Base-by-base conservation (phyloP, 2,888 invertebrate species). In the Parnassius apollo region DNA sequence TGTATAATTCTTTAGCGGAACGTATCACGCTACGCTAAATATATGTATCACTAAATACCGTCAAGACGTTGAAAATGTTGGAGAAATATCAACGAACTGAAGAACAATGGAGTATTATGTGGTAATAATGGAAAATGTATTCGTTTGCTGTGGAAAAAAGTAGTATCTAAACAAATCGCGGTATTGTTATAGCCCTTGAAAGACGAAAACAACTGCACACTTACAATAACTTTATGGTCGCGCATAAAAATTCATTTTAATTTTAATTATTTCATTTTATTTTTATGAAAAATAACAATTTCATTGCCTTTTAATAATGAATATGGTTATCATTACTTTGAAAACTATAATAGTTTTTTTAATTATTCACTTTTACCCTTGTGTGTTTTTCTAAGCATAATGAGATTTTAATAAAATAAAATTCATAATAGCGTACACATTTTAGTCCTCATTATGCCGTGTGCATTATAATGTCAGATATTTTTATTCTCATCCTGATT, bases 101-200 rank as follows among this genome's bases (percentile, higher is more conserved):
- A 85, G 90, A 91, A 91, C 91, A 91, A 91, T 91, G 85, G 91
- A 78, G 90, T 86, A 91, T 91, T 91, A 91, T 91, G 91, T 91
- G 91, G 88, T 90, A 91, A 91, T 91, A 89, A 86, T 89, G 87
- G 85, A 90, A 64, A 89, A 91, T 90, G 88, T 88, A 91, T 91
- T 86, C 88, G 81, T 86, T 87, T 85, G 81, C 81, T 87, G 82
- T 81, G 81, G 83, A 88, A 91, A 87, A 89, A 91, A 90, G 25
- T 25, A 63, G 83, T 84, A 88, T 85, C 88, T 86, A 88, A 90
- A 88, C 89, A 90, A 90, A 89, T 89, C 87, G 85, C 76, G 79
- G 86, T 86, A 88, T 88, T 90, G 89, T 88, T 86, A 83, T 83
- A 81, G 77, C 76, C 78, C 78, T 78, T 74, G 74, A 77, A 77